phyloP scores from a whole-genome alignment of 1,140 invertebrate species.

The Panagrolaimus sp. region DNA sequence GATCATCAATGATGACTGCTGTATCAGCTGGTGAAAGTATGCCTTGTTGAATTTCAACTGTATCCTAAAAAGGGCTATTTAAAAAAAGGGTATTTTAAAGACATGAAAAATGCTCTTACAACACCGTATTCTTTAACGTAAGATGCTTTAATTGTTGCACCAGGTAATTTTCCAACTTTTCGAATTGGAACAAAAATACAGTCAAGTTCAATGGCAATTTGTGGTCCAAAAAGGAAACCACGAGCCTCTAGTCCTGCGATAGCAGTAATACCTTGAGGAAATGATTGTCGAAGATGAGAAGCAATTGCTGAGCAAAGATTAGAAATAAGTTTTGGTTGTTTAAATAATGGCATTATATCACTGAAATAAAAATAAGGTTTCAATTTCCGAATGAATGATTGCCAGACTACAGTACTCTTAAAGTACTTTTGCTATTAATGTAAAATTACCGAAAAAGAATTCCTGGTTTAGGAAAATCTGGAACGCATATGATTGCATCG shows the following conservation, averaged over 20 bases:
- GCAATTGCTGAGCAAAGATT: slow-evolving; percentile 71
- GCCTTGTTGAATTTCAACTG: slow-evolving; percentile 75
- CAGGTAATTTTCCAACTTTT: slow-evolving; percentile 90
- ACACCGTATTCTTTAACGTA: slow-evolving; percentile 84
- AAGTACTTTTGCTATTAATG: too few species aligned
- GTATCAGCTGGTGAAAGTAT: slow-evolving; percentile 67
- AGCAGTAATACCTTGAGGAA: slow-evolving; percentile 67
- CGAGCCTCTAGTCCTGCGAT: slow-evolving; percentile 82
- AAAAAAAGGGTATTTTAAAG: too few species aligned
- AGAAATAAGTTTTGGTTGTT: slow-evolving; percentile 68
- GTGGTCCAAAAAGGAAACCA: slow-evolving; percentile 80
- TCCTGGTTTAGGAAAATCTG: slow-evolving; percentile 70
- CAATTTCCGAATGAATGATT: too few species aligned
- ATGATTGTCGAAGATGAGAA: slow-evolving; percentile 63
- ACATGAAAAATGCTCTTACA: too few species aligned
- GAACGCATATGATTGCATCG: slow-evolving; percentile 30
- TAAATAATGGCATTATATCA: slow-evolving; percentile 82
- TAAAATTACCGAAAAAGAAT: too few species aligned
- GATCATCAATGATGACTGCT: slow-evolving; percentile 80
- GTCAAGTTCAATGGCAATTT: slow-evolving; percentile 72
- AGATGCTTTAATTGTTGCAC: slow-evolving; percentile 67
- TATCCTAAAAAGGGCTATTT: slow-evolving; percentile 66
- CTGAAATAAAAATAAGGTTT: too few species aligned
- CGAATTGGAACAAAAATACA: slow-evolving; percentile 83
- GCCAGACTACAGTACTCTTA: too few species aligned